These are phyloP conservation scores for Pan troglodytes DNA, from an alignment of 2,113 vertebrate genomes.

Conservation along the genomic window NHGRI_mPanTro3-v2.1_pri NC_072414.2:26673501-26674000, in stretches of 20 bases:
- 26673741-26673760: neutral
- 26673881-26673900: neutral
- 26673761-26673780: neutral
- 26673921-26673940: neutral
- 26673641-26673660: neutral
- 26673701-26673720: neutral
- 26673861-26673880: neutral
- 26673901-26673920: neutral
- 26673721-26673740: neutral
- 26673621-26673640: neutral
- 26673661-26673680: neutral
- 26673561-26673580: neutral
- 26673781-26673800: slow-evolving; percentile 12
- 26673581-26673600: neutral
- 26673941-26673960: neutral
- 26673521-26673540: neutral
- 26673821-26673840: slow-evolving; percentile 29
- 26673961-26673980: neutral
- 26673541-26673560: neutral
- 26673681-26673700: neutral
- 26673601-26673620: neutral
- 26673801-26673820: neutral
- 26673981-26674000: neutral
- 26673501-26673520: neutral
- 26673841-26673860: neutral